Evolutionary conservation across 64 coral and sea anemone genomes (phyloP).

Genomic region (Catalaphyllia jardinei): DNA sequence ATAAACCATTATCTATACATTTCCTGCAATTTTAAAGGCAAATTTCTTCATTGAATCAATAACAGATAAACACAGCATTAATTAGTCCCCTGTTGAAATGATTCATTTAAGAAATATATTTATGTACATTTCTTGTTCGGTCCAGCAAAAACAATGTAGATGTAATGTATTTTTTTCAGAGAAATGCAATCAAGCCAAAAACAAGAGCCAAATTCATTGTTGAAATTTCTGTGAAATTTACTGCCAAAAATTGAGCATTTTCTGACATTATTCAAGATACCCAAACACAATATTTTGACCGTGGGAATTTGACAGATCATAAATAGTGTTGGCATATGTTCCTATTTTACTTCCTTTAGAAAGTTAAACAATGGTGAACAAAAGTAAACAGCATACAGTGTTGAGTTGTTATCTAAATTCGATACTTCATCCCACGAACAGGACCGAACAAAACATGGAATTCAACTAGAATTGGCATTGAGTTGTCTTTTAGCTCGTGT

Average conservation of each 20-base stretch:
- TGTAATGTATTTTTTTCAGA: too few relatives aligned
- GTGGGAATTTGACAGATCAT: background rate
- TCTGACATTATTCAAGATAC: background rate
- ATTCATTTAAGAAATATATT: too few relatives aligned
- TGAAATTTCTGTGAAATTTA: background rate
- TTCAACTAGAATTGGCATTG: background rate
- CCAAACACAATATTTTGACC: background rate
- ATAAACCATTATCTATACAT: too few relatives aligned
- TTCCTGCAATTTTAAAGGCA: too few relatives aligned
- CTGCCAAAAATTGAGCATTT: background rate
- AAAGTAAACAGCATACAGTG: background rate
- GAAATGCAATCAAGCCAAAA: too few relatives aligned
- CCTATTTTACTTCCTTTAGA: conserved; percentile 15
- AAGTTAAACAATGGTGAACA: background rate
- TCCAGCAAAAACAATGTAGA: too few relatives aligned
- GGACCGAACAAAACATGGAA: background rate
- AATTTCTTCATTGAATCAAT: too few relatives aligned
- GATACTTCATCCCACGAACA: background rate
- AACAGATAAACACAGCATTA: too few relatives aligned
- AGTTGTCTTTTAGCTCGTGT: background rate
- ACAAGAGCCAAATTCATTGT: too few relatives aligned
- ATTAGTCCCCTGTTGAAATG: too few relatives aligned
- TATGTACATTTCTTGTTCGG: too few relatives aligned
- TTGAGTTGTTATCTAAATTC: background rate
- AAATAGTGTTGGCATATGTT: background rate